These are phyloP conservation scores for Macrostomum lignano DNA, from an alignment of 1,140 invertebrate genomes.

Conservation along the genomic window DNA sequence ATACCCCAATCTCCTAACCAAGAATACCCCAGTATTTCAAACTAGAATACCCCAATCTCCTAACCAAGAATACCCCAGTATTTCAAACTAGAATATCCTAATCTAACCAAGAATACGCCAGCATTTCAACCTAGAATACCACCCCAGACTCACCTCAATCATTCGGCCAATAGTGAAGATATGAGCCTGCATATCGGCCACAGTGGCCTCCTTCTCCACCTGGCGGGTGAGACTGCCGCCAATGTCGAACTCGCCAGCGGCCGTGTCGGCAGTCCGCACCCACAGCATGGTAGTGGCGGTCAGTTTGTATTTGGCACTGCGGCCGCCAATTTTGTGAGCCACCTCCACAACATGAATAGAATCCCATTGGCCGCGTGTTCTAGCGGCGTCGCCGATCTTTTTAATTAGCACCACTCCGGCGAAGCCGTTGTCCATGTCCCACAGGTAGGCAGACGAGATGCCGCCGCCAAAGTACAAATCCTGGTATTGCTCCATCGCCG, in stretches of 20 bases:
- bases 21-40: no score
- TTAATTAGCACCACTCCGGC: constrained; percentile 95
- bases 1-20: no score
- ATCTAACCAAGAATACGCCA: no score
- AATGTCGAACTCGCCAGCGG: constrained; percentile 87
- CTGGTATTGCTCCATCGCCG: constrained; percentile 88
- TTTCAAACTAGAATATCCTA: no score
- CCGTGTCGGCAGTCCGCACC: constrained; percentile 84
- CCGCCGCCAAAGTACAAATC: constrained; percentile 99
- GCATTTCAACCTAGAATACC: no score
- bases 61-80: no score
- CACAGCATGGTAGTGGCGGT: constrained; percentile 96
- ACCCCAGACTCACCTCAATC: no score
- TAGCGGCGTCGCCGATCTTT: constrained; percentile 83
- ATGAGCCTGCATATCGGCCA: constrained; percentile 70
- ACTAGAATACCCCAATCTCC: no score
- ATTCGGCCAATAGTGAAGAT: constrained; percentile 75
- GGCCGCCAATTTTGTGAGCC: constrained; percentile 57
- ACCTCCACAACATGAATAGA: constrained; percentile 98
- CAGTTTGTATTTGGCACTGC: constrained; percentile 85
- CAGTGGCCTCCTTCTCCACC: constrained; percentile 52
- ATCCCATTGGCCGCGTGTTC: constrained; percentile 90
- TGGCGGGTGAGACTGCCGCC: constrained; percentile 88
- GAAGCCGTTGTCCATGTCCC: constrained; percentile 85
- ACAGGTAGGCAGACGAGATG: constrained; percentile 90